Evolutionary conservation across 2,888 invertebrate species (phyloP).

Genomic region (Pristionchus entomophagus): DNA sequence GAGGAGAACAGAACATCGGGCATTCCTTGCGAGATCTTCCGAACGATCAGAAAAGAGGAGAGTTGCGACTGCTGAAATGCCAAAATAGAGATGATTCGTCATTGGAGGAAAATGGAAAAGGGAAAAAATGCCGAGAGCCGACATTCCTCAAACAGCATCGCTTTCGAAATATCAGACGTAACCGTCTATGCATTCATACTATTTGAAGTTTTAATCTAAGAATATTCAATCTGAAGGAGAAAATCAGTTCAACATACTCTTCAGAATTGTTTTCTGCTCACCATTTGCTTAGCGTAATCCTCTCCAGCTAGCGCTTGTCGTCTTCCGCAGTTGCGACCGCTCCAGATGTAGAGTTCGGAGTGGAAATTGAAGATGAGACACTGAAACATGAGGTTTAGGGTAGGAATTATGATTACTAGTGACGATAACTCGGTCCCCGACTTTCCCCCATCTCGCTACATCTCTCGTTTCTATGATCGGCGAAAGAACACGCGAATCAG

Average conservation of each 20-base stretch:
- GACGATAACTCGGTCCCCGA: too few species aligned
- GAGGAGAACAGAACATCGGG: constrained; percentile 66
- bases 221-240: not conserved
- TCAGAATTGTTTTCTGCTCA: constrained; percentile 36
- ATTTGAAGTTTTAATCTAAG: not conserved
- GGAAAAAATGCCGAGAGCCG: not conserved
- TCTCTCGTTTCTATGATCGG: too few species aligned
- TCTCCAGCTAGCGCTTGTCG: constrained; percentile 57
- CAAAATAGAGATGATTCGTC: not conserved
- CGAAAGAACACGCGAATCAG: too few species aligned
- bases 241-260: not conserved
- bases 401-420: too few species aligned
- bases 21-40: constrained; percentile 49
- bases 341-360: constrained; percentile 71
- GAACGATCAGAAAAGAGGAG: not conserved
- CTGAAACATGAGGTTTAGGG: constrained; percentile 53
- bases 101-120: not conserved
- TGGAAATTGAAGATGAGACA: constrained; percentile 70
- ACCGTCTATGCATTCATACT: too few species aligned
- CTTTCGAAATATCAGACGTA: too few species aligned
- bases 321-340: constrained; percentile 63
- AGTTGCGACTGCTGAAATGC: constrained; percentile 6
- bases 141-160: not conserved
- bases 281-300: constrained; percentile 66
- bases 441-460: too few species aligned